A percentile compares a stretch with the other conserved stretches of the same genome.
Evolutionary conservation across 2,797 vertebrate genomes (phyloP).

Genomic region (Sciaenops ocellatus): DNA sequence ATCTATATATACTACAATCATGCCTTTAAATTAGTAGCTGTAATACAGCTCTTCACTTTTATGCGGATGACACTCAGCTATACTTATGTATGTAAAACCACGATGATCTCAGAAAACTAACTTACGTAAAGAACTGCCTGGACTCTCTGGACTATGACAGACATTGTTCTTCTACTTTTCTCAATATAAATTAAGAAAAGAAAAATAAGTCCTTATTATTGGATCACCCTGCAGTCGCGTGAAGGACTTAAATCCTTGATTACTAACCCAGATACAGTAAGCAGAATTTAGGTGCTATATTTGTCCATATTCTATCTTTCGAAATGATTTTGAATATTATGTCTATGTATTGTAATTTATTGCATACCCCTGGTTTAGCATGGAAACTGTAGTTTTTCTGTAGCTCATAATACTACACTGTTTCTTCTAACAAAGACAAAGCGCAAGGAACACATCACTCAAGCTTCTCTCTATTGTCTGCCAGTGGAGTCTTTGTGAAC

Average conservation of each 20-base stretch:
- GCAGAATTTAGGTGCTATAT: background rate
- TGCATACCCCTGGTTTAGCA: background rate
- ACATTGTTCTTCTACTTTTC: background rate
- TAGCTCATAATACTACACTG: conserved; percentile 27
- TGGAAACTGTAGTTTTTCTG: conserved; percentile 1
- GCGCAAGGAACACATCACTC: conserved; percentile 9
- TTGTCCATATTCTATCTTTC: background rate
- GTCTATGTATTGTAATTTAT: background rate
- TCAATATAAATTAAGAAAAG: background rate
- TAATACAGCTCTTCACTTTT: background rate
- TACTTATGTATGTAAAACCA: background rate
- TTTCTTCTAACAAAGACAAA: conserved; percentile 20
- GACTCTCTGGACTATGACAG: background rate
- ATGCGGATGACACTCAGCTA: background rate
- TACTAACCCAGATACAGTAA: background rate
- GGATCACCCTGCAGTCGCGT: background rate
- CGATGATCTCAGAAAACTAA: background rate
- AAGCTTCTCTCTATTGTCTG: conserved; percentile 12
- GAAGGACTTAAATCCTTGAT: background rate
- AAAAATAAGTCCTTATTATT: background rate
- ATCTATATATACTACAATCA: background rate
- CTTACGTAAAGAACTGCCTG: background rate
- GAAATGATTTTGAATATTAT: background rate
- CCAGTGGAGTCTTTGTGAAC: background rate
- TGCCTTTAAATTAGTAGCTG: background rate